phyloP scores from a whole-genome alignment of 1,140 invertebrate species.

The Maniola jurtina region DNA sequence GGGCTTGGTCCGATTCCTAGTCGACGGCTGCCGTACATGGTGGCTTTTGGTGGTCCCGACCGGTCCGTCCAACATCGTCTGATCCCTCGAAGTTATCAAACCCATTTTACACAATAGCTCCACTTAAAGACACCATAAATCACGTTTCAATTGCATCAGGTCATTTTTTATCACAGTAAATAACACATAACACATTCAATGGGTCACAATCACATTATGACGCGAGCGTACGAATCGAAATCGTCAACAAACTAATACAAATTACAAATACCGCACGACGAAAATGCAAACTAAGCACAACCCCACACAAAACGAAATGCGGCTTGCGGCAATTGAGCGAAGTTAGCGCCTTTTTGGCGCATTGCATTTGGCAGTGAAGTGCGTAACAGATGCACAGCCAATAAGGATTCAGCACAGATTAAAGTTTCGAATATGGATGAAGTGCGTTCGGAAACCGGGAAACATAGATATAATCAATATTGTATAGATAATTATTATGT shows the following conservation, averaged over 20 bases:
- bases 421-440: too few relatives aligned
- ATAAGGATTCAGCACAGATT: constrained; percentile 4
- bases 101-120: constrained; percentile 69
- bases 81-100: constrained; percentile 76
- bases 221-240: constrained; percentile 28
- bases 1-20: constrained; percentile 86
- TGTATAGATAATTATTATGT: too few relatives aligned
- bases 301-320: constrained; percentile 22
- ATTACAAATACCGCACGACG: constrained; percentile 15
- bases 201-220: constrained; percentile 41
- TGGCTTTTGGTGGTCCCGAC: constrained; percentile 66
- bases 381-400: constrained; percentile 13
- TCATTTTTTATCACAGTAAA: constrained; percentile 71
- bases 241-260: constrained; percentile 31
- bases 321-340: constrained; percentile 11
- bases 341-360: constrained; percentile 13
- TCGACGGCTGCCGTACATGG: constrained; percentile 85
- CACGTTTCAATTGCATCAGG: constrained; percentile 56
- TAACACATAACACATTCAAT: constrained; percentile 50
- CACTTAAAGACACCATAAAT: constrained; percentile 55
- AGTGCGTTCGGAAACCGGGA: constrained; percentile 20
- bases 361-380: not conserved
- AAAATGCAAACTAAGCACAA: constrained; percentile 37
- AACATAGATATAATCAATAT: too few relatives aligned
- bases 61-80: constrained; percentile 75